A percentile compares a stretch with the other conserved stretches of the same genome.
These are phyloP conservation scores for Stenolophus ochropezus DNA, from an alignment of 2,888 invertebrate species.

Conservation along the genomic window DNA sequence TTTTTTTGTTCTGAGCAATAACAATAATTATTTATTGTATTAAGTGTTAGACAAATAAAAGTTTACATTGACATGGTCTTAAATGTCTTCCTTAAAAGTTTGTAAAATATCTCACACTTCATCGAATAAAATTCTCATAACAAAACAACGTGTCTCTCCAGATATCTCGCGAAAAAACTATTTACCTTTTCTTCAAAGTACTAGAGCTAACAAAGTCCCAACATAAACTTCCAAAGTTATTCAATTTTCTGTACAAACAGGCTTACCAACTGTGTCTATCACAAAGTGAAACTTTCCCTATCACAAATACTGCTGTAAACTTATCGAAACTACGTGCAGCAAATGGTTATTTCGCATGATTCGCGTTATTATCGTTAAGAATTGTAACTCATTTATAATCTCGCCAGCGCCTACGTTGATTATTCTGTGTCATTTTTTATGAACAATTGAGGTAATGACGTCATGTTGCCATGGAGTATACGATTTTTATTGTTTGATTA, in stretches of 20 bases:
- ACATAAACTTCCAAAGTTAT: slow-evolving; percentile 11
- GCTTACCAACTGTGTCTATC: slow-evolving; percentile 13
- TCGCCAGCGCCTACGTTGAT: slow-evolving; percentile 9
- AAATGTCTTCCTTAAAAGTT: no score
- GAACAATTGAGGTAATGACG: background rate
- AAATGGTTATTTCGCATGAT: slow-evolving; percentile 27
- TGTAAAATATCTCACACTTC: no score
- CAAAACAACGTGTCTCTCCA: no score
- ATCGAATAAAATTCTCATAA: no score
- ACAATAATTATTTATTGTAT: no score
- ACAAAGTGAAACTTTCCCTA: slow-evolving; percentile 2
- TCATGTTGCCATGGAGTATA: background rate
- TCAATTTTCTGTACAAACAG: slow-evolving; percentile 26
- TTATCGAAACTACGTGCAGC: background rate
- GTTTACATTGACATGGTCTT: no score
- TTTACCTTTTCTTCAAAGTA: slow-evolving; percentile 7
- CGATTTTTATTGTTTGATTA: background rate
- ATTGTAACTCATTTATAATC: slow-evolving; percentile 4
- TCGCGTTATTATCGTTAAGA: slow-evolving; percentile 12
- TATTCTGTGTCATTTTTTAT: background rate
- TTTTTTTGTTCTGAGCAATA: no score
- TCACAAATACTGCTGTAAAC: background rate
- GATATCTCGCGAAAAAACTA: background rate
- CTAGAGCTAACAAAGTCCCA: background rate
- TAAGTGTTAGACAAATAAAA: no score